Evolutionary conservation across 2,888 invertebrate genomes (phyloP).

Genomic region (Dolichomitus sp.): DNA sequence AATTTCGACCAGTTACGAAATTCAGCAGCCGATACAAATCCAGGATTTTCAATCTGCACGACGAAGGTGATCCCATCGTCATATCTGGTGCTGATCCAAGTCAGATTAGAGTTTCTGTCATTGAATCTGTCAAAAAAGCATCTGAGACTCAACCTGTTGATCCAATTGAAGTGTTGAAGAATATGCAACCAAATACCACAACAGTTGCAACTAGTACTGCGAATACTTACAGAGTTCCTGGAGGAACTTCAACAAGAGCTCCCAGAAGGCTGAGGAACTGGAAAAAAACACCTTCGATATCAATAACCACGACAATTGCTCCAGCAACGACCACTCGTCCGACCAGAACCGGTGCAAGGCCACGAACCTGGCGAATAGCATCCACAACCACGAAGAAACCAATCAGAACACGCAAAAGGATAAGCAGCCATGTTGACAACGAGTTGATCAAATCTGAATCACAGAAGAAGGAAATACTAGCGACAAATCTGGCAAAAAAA

Average conservation of each 20-base stretch:
- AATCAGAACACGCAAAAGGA: constrained; percentile 23
- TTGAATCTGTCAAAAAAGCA: constrained; percentile 45
- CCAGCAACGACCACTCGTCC: not conserved
- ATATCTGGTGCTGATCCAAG: constrained; percentile 56
- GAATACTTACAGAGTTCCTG: not conserved
- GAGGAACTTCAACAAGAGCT: not conserved
- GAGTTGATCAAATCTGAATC: constrained; percentile 33
- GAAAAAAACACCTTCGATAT: not conserved
- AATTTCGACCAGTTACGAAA: constrained; percentile 69
- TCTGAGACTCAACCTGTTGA: not conserved
- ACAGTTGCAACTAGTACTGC: not conserved
- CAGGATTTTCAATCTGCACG: not conserved
- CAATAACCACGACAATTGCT: not conserved
- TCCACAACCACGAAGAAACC: constrained; percentile 44
- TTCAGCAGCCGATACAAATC: constrained; percentile 78
- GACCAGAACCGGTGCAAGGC: constrained; percentile 5
- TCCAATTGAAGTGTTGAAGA: not conserved
- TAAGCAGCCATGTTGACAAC: not conserved
- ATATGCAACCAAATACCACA: not conserved
- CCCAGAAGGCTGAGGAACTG: constrained; percentile 18
- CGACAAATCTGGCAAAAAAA: not conserved
- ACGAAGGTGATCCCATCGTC: constrained; percentile 47
- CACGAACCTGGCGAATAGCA: constrained; percentile 45
- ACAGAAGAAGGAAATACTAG: constrained; percentile 9
- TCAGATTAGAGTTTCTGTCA: constrained; percentile 64